Evolutionary conservation across 2,797 vertebrate genomes (phyloP).

Genomic region (Arctocebus calabarensis): DNA sequence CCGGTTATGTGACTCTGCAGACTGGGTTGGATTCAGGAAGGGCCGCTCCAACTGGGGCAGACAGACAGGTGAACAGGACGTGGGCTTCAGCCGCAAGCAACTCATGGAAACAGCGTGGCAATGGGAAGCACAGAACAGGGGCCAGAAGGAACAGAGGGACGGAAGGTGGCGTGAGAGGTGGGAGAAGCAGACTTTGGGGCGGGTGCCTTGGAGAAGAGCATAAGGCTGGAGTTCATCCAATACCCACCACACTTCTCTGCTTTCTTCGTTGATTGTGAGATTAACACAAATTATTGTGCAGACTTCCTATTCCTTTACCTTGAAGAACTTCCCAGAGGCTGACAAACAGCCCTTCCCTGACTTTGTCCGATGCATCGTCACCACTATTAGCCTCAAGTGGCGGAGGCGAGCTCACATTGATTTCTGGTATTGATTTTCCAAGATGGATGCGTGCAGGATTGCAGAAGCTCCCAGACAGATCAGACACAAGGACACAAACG

Average conservation of each 20-base stretch:
- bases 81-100: not conserved
- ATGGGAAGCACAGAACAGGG: not conserved
- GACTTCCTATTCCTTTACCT: not conserved
- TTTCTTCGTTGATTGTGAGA: not conserved
- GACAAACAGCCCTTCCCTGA: constrained; percentile 63
- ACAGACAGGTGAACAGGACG: fast-evolving
- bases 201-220: no score
- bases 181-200: not conserved
- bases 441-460: constrained; percentile 78
- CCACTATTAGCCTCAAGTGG: constrained; percentile 24
- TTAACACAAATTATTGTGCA: not conserved
- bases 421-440: constrained; percentile 75
- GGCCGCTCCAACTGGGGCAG: no score
- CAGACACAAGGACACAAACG: fast-evolving
- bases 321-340: constrained; percentile 30
- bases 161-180: fast-evolving
- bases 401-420: constrained; percentile 72
- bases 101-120: fast-evolving
- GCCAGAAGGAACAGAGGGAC: not conserved
- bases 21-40: not conserved
- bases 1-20: fast-evolving
- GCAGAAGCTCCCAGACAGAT: not conserved
- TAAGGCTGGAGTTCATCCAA: not conserved
- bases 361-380: constrained; percentile 38
- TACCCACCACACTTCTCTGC: not conserved